Evolutionary conservation across 2,888 invertebrate genomes (phyloP), one percentile per base, ranked within the genome.

Genomic region (Drosophila borealis): DNA sequence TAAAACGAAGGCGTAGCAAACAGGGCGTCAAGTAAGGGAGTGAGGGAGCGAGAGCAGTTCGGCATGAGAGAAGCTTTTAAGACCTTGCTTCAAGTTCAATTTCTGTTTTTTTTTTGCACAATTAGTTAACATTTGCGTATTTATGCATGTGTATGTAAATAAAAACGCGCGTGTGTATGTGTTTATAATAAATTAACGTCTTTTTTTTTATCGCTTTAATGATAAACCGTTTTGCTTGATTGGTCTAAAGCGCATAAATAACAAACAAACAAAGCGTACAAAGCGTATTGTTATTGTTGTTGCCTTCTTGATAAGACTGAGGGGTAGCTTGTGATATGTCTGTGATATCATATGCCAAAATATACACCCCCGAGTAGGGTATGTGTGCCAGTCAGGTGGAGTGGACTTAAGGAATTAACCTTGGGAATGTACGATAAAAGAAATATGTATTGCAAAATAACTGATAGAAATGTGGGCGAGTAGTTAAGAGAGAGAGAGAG

Each of bases 201-300:
- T 88, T 88, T 85, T 53, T 74, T 74, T 86, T 86, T 83, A 83
- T 83, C 83, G 81, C 81, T 71, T 73, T 70, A 72, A 86, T 83
- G 83, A 83, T 88, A 83, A 83, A 86, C 70, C 87, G 87, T 80
- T 88, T 88, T 88, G 89, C 87, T 83, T 83, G 83, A 88, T 88
- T 88, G 85, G 66, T 77, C 80, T 85, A 81, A 88, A 77, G 86
- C 88, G 64, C 72, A 88, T 86, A 83, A 88, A 83, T 88, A 79
- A 77, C 71, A 77, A 82, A 85, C 71, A 82, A 82, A 82, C 82
- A 88, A 88, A 81, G 85, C 57, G 55, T 44, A 55, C 39, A 57
- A 63, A 44, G 65, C 73, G 29, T 68, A 50, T 59, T 70, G 6
- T 70, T 74, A 13, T 53, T 51, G 13, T 36, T 53, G 49, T 41